Evolutionary conservation across 2,888 invertebrate species (phyloP), one percentile per base, ranked within the genome.

Genomic region (Lasioglossum oenotherae): DNA sequence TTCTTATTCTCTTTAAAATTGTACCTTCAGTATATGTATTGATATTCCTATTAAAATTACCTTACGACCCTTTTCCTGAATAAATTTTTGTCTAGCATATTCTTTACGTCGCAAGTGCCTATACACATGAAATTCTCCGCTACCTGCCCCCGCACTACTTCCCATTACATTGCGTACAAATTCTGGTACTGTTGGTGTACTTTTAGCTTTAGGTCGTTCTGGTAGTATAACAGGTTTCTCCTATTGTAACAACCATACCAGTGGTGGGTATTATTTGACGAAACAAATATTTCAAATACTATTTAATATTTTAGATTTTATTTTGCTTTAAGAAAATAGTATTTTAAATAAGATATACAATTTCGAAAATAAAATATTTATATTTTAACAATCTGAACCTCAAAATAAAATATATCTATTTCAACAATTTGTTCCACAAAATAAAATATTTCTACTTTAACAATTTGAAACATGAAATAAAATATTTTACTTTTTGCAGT

Each of bases 141-240:
- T 99, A 1, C 99, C 99, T 53, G 99, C 99, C 31, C 99, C 99
- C 46, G 99, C 99, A 96, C 99, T 99, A 0, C 99, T 99, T n/a
- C 99, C 99, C 99, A 99, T 99, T 4, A 99, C 99, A 97, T 99
- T 99, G 81, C 99, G 96, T 10, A 99, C 99, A 95, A 99, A 99
- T 94, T 99, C 99, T 8, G 98, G 98, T 19, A 98, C 97, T 71
- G 97, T 96, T 5, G 98, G 97, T 76, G 98, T 97, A 89, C 96
- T 96, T 93, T 98, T 97, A 84, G 97, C 97, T 94, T 97, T 98
- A 0, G 97, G 97, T 80, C 97, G 96, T 85, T 98, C 98, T 4
- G 99, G 99, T 93, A 99, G 97, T 19, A 98, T 95, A 4, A 99
- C 97, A 80, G 97, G 98, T 95, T 99, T 99, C 0, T 98, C 98